Base-by-base conservation (phyloP, 2,888 invertebrate species). In the Cataglyphis altisquamis region DNA sequence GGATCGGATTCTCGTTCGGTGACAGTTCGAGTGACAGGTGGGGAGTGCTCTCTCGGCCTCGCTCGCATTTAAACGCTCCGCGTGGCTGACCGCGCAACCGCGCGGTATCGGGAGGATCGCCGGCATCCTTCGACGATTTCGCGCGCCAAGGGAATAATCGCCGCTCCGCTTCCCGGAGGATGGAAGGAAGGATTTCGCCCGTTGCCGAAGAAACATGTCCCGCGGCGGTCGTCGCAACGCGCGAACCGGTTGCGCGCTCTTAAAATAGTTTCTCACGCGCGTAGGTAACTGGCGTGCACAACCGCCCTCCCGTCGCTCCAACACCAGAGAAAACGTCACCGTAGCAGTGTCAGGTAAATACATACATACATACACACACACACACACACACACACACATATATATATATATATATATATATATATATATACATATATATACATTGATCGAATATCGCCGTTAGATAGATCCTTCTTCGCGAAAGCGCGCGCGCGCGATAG, bases 231-330 rank as follows among this genome's bases (percentile, higher is more conserved):
- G 90, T 88, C 90, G 90, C 90, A 84, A 91, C 90, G 86, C 90
- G 89, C 90, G 89, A 91, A 89, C 90, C 90, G 90, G 90, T 91
- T 90, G 85, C 90, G 88, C 87, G 90, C 85, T 91, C 90, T 91
- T 89, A 87, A 91, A 91, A 91, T 90, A 90, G 91, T 91, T 89
- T 84, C 85, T 86, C 90, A 86, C 87, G 91, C 87, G 87, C 87
- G 87, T 91, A 91, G 87, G 86, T 91, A 86, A 87, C 87, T 87
- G 90, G 83, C 84, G 84, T 48, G 64, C 60, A 75, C 48, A 52
- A 52, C 77, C 73, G 48, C 75, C 68, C 83, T 83, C 80, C 68
- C 84, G 84, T 70, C 85, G 74, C 75, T 87, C 87, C 80, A 88
- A 88, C 75, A 87, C 89, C 80, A 52, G 48, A 52, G 48, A 52